phyloP scores from a whole-genome alignment of 2,888 invertebrate species.

The Andrena marginata region DNA sequence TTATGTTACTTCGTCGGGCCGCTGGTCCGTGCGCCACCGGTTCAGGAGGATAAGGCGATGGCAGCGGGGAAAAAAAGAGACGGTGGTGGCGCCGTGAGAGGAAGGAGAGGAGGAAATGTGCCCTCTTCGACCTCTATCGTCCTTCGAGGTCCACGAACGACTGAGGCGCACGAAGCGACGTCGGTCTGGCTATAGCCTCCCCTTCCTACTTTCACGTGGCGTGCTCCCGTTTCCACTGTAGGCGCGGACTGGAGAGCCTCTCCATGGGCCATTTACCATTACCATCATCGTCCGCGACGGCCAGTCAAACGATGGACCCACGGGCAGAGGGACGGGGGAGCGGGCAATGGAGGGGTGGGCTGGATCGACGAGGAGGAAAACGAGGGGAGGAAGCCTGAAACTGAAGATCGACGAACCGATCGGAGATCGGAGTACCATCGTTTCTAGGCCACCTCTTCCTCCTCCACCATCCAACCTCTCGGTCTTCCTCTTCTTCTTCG shows the following conservation, averaged over 20 bases:
- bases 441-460: constrained; percentile 74
- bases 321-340: constrained; percentile 16
- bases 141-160: constrained; percentile 85
- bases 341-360: background rate
- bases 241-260: constrained; percentile 74
- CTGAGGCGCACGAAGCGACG: constrained; percentile 82
- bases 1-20: constrained; percentile 57
- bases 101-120: constrained; percentile 76
- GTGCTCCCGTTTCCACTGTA: constrained; percentile 83
- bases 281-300: constrained; percentile 75
- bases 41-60: constrained; percentile 44
- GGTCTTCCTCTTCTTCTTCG: constrained; percentile 25
- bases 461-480: constrained; percentile 37
- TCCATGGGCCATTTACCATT: constrained; percentile 79
- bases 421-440: constrained; percentile 55
- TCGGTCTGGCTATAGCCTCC: constrained; percentile 82
- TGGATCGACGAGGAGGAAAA: constrained; percentile 24
- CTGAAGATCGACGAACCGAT: constrained; percentile 57
- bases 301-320: constrained; percentile 48
- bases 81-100: constrained; percentile 46
- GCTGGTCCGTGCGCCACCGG: constrained; percentile 52
- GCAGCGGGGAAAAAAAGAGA: constrained; percentile 16
- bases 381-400: constrained; percentile 56
- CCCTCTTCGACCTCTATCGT: constrained; percentile 84
- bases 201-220: constrained; percentile 82